Percentiles rank a stretch among this genome's conserved stretches.
Evolutionary conservation across 2,888 invertebrate species (phyloP).

Genomic region (Rotaria magnacalcarata): DNA sequence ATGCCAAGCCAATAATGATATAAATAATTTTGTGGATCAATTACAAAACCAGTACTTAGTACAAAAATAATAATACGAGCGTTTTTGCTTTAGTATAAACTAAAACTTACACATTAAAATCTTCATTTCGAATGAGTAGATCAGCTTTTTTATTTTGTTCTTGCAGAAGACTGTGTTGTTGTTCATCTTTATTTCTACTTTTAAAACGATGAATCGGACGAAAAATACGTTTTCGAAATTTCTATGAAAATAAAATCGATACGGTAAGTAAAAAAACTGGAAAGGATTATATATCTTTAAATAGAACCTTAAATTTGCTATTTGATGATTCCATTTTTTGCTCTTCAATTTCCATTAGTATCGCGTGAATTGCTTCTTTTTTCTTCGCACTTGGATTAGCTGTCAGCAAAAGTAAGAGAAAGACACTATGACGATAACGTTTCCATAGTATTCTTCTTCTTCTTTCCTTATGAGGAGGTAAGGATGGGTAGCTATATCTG

Average conservation of each 20-base stretch:
- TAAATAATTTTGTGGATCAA: slow-evolving; percentile 73
- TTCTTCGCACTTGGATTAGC: not conserved
- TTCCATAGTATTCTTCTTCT: not conserved
- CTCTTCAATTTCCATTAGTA: not conserved
- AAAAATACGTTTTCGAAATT: not conserved
- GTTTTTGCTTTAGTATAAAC: no score
- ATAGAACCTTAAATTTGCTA: not conserved
- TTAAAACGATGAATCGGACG: not conserved
- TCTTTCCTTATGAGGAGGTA: not conserved
- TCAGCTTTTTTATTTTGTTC: not conserved
- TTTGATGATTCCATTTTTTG: not conserved
- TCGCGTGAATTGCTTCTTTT: not conserved
- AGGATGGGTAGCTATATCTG: not conserved
- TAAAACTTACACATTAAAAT: not conserved
- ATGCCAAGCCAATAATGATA: slow-evolving; percentile 85
- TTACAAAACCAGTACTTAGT: slow-evolving; percentile 60
- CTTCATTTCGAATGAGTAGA: not conserved
- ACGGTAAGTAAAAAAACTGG: no score
- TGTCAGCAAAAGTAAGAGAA: not conserved
- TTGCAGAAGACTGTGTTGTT: not conserved
- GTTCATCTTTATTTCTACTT: not conserved
- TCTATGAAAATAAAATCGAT: not conserved
- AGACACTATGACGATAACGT: not conserved
- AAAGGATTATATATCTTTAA: not conserved
- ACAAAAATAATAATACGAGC: no score